Conservation (phyloP, 2,113 vertebrate genomes). For the Urocolius indicus region DNA sequence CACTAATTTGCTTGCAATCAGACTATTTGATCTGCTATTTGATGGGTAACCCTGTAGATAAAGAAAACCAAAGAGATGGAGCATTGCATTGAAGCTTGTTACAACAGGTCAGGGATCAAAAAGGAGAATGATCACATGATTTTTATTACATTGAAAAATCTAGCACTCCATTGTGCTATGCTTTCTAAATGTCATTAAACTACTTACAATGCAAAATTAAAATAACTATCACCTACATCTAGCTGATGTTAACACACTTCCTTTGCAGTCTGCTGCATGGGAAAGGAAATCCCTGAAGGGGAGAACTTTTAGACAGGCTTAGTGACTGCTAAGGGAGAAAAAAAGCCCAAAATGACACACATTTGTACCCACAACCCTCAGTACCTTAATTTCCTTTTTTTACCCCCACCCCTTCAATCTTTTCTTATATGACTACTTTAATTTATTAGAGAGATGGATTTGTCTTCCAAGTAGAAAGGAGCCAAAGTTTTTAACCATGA, state of each 20-base stretch:
- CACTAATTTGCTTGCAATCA: slow-evolving; percentile 32
- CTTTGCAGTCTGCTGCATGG: background rate
- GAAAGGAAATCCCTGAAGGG: background rate
- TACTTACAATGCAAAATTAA: background rate
- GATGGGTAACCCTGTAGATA: background rate
- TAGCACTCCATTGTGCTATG: background rate
- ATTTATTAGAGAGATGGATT: background rate
- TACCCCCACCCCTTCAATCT: background rate
- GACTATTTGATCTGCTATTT: slow-evolving; percentile 4
- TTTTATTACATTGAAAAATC: background rate
- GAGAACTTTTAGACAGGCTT: background rate
- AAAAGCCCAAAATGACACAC: background rate
- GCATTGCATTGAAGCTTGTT: background rate
- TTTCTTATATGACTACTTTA: background rate
- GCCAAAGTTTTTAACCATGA: background rate
- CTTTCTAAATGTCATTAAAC: background rate
- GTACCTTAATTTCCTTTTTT: background rate
- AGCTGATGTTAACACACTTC: background rate
- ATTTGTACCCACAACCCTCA: fast-evolving
- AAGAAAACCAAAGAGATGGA: background rate
- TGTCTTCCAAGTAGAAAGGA: background rate
- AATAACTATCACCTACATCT: background rate
- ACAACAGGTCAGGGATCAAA: background rate
- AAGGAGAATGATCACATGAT: background rate
- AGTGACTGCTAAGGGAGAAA: background rate